Percentiles rank a stretch among this genome's conserved stretches.
Evolutionary conservation across 2,888 invertebrate genomes (phyloP).

Genomic region (Drosophila affinis): DNA sequence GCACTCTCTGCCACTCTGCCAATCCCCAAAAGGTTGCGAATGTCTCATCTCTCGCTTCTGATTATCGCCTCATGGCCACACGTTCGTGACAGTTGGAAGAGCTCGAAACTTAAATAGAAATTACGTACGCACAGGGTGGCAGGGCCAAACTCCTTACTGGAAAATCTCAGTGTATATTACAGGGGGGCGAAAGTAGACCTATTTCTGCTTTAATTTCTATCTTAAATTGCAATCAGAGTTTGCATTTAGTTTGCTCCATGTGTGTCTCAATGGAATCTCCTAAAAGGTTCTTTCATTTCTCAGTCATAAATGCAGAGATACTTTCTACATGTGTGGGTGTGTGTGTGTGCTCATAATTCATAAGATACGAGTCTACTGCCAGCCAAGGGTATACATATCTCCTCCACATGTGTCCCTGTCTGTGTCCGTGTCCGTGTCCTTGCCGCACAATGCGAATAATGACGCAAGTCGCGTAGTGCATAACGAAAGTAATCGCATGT

Average conservation of each 20-base stretch:
- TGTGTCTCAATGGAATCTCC: not conserved
- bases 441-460: not conserved
- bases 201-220: not conserved
- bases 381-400: not conserved
- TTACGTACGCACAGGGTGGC: not conserved
- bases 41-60: not conserved
- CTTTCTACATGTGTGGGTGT: too few relatives aligned
- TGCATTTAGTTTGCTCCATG: not conserved
- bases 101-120: not conserved
- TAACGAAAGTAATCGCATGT: not conserved
- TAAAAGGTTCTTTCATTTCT: too few relatives aligned
- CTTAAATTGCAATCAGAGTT: not conserved
- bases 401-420: not conserved
- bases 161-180: too few relatives aligned
- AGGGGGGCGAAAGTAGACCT: too few relatives aligned
- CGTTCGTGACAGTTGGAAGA: not conserved
- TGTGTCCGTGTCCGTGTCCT: not conserved
- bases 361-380: not conserved
- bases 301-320: not conserved
- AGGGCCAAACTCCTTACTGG: too few relatives aligned
- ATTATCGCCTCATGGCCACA: not conserved
- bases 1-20: not conserved
- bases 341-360: not conserved
- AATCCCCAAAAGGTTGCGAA: not conserved
- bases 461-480: not conserved